Percentiles rank a stretch among this genome's conserved stretches.
phyloP scores from a whole-genome alignment of 2,797 vertebrate species.

The Lepilemur septentrionalis region DNA sequence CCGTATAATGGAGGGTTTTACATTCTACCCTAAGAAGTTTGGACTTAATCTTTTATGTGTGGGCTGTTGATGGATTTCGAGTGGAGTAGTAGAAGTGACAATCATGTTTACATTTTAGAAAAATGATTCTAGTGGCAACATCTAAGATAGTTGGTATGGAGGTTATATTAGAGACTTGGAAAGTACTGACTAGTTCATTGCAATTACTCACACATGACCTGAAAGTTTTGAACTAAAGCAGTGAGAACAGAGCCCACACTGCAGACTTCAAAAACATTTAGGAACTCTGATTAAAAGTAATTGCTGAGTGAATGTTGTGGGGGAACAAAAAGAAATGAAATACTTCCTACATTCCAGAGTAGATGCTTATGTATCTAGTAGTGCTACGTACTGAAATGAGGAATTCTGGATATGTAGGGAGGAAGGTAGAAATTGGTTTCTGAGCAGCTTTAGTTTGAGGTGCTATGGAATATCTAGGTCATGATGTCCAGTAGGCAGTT shows the following conservation, averaged over 20 bases:
- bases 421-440: neutral
- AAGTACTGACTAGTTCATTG: neutral
- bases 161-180: neutral
- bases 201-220: neutral
- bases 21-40: neutral
- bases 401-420: neutral
- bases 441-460: neutral
- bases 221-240: neutral
- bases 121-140: neutral
- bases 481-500: neutral
- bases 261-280: neutral
- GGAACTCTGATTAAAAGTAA: neutral
- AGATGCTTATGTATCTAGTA: neutral
- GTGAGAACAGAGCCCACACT: neutral
- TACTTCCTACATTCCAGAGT: neutral
- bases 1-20: neutral
- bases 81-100: neutral
- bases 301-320: neutral
- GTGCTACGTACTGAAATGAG: neutral
- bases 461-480: neutral
- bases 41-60: neutral
- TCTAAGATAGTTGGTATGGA: neutral
- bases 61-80: neutral
- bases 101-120: constrained; percentile 25
- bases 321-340: neutral